These are phyloP conservation scores for Chelmon rostratus DNA, from an alignment of 2,797 vertebrate species.

Conservation along the genomic window DNA sequence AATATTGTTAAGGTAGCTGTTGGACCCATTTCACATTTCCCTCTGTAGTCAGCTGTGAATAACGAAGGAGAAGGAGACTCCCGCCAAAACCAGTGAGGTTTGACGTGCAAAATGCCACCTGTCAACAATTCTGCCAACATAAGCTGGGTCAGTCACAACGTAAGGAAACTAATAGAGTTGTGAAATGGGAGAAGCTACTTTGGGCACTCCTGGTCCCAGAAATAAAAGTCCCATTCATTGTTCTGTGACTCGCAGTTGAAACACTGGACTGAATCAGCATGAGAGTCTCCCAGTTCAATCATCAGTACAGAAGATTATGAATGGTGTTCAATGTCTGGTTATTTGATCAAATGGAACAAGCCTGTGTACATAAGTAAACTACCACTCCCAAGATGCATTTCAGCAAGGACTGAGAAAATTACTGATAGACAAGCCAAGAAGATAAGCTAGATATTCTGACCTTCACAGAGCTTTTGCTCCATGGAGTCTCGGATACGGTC, in stretches of 20 bases:
- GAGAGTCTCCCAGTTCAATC: too few relatives aligned
- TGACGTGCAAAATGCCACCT: too few relatives aligned
- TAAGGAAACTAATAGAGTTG: background rate
- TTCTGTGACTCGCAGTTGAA: background rate
- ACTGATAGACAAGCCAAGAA: background rate
- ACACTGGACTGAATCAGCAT: background rate
- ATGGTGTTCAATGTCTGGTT: background rate
- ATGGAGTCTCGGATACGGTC: constrained; percentile 86
- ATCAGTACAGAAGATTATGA: background rate
- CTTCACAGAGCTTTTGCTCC: constrained; percentile 90
- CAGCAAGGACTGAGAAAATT: background rate
- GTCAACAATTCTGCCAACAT: background rate
- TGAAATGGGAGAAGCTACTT: background rate
- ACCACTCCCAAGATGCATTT: background rate
- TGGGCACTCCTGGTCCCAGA: background rate
- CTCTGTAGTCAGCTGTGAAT: too few relatives aligned
- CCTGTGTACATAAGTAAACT: background rate
- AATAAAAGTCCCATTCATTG: background rate
- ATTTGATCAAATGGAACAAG: background rate
- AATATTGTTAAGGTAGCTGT: too few relatives aligned
- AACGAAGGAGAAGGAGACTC: too few relatives aligned
- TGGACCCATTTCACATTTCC: too few relatives aligned
- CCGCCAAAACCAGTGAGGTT: too few relatives aligned
- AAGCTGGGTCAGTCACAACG: background rate
- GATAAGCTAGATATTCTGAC: constrained; percentile 52